phyloP scores from a whole-genome alignment of 2,888 invertebrate genomes.

The Eupithecia exiguata region DNA sequence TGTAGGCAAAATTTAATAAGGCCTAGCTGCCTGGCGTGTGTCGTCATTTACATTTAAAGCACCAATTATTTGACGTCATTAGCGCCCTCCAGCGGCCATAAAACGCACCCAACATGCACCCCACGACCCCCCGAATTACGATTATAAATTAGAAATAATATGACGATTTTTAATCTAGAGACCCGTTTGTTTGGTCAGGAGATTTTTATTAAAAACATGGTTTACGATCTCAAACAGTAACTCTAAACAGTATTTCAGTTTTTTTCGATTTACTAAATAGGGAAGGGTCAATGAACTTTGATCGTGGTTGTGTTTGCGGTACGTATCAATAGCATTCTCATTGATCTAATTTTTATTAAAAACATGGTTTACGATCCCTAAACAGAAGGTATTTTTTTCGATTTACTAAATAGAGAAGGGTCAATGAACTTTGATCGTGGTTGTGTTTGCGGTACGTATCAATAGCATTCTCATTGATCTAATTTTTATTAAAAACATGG shows the following conservation, averaged over 20 bases:
- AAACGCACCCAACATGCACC: conserved; percentile 80
- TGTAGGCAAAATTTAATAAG: conserved; percentile 77
- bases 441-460: not conserved
- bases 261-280: not conserved
- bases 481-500: conserved; percentile 20
- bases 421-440: not conserved
- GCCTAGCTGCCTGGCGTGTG: conserved; percentile 67
- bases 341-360: conserved; percentile 26
- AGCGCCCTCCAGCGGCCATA: conserved; percentile 79
- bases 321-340: too few relatives aligned
- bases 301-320: not conserved
- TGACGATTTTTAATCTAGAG: conserved; percentile 72
- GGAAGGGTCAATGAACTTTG: not conserved
- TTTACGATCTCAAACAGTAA: too few relatives aligned
- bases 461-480: too few relatives aligned
- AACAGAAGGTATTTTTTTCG: too few relatives aligned
- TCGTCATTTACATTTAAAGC: conserved; percentile 83
- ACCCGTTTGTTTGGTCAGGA: conserved; percentile 41
- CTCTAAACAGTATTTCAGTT: not conserved
- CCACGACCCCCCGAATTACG: conserved; percentile 59
- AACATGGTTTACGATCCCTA: conserved; percentile 9
- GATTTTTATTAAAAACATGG: conserved; percentile 19
- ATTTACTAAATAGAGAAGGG: not conserved
- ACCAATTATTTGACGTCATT: conserved; percentile 83
- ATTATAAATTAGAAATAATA: conserved; percentile 79